These are phyloP conservation scores for Leucosticte australis DNA, from an alignment of 2,113 vertebrate genomes.

Conservation along the genomic window DNA sequence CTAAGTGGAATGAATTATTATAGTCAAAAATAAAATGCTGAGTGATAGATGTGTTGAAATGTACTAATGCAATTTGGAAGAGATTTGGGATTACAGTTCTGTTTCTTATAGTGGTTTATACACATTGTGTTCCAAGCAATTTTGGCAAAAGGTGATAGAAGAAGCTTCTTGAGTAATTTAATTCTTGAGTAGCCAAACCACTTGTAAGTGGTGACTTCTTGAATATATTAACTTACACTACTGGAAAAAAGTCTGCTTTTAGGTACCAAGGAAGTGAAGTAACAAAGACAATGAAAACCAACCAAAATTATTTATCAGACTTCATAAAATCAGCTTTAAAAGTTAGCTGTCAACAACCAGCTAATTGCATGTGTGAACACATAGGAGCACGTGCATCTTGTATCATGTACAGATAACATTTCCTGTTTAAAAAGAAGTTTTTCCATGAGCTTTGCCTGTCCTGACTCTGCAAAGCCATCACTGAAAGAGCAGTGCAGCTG, in stretches of 20 bases:
- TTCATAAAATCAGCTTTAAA: not conserved
- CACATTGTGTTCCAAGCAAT: not conserved
- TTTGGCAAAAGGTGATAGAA: slow-evolving; percentile 31
- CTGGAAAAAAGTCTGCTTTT: not conserved
- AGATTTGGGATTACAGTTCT: slow-evolving; percentile 22
- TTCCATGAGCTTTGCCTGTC: not conserved
- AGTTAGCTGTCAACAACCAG: not conserved
- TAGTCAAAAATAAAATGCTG: slow-evolving; percentile 30
- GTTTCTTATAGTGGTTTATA: slow-evolving; percentile 2
- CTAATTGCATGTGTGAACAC: not conserved
- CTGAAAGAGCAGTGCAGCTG: not conserved
- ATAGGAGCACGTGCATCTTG: not conserved
- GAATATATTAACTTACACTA: not conserved
- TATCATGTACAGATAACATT: not conserved
- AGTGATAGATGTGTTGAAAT: slow-evolving; percentile 39
- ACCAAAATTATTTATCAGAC: not conserved
- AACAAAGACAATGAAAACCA: not conserved
- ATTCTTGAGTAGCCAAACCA: not conserved
- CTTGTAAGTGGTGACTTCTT: not conserved
- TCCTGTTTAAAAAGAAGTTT: not conserved
- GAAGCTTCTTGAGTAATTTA: not conserved
- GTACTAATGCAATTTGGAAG: slow-evolving; percentile 45
- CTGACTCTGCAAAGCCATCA: not conserved
- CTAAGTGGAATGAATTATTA: not conserved
- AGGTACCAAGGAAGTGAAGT: not conserved